Evolutionary conservation across 2,888 invertebrate species (phyloP).

Genomic region (Bellardia bayeri): DNA sequence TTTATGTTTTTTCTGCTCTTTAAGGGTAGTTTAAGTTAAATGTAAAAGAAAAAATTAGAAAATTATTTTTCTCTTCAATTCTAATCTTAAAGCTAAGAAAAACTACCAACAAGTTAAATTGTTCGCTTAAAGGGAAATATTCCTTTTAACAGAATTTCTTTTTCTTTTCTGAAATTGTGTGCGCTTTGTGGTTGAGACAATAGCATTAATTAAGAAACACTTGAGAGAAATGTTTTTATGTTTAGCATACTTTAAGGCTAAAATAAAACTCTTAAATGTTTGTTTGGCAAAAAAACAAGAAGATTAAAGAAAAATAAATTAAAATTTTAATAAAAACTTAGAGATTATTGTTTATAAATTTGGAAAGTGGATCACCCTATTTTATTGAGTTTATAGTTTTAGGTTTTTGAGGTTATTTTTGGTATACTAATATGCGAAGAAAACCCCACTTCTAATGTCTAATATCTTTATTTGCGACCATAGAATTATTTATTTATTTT

Average conservation of each 20-base stretch:
- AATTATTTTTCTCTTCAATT: background rate
- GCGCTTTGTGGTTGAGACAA: slow-evolving; percentile 34
- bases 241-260: slow-evolving; percentile 18
- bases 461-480: no score
- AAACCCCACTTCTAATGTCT: no score
- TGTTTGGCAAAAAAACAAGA: no score
- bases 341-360: no score
- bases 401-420: no score
- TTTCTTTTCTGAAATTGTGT: slow-evolving; percentile 13
- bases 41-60: background rate
- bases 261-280: background rate
- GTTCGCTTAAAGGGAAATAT: slow-evolving; percentile 5
- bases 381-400: no score
- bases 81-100: slow-evolving; percentile 20
- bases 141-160: background rate
- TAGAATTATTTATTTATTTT: no score
- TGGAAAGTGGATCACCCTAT: no score
- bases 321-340: no score
- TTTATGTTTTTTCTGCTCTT: background rate
- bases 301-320: no score
- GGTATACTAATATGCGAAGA: no score
- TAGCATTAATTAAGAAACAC: slow-evolving; percentile 26
- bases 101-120: slow-evolving; percentile 44
- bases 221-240: slow-evolving; percentile 18
- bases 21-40: slow-evolving; percentile 15